Base-by-base conservation (phyloP, 2,113 vertebrate genomes). In the Atrichornis clamosus region DNA sequence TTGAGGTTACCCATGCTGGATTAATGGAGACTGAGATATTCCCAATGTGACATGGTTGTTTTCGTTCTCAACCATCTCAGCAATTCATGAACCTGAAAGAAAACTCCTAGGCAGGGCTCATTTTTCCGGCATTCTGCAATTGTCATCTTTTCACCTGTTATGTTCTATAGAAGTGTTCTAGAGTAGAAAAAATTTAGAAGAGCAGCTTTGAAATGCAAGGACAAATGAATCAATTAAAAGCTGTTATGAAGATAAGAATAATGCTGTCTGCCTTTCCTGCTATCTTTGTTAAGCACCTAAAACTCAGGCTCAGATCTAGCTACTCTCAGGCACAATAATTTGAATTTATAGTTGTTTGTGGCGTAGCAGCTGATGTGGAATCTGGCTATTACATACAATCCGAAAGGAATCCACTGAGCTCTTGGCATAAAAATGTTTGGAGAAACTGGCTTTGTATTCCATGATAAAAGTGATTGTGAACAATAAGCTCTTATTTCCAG, bases 141-240 rank as follows among this genome's bases (percentile, higher is more conserved):
- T 75, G 73, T 89, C 27, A 78, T 60, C 47, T 69, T 68, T 90
- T 81, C 32, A 3, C 63, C 74, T 88, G 41, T 56, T 70, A 33
- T 64, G 9, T 60, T 84, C 50, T 53, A 19, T 4, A 26, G 60
- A 84, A 84, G 42, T 35, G 14, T 8, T 76, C 9, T 47, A 42
- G 28, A 52, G 80, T 15, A 59, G 23, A 33, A 83, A 49, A 49
- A 75, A n/a, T 26, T 7, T 19, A 28, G 76, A 84, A 69, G 22
- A 64, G 59, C 17, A 56, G 35, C 35, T 92, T 67, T 82, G 82
- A 92, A 90, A 42, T 70, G 35, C 27, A 59, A 56, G 32, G 84
- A 86, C 27, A 63, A 87, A 81, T 73, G 60, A 60, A 55, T 87
- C 83, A 86, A 82, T 91, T 84, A 91, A 73, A 95, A 39, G n/a